Conservation (phyloP, 2,797 vertebrate genomes). For the Masticophis lateralis region DNA sequence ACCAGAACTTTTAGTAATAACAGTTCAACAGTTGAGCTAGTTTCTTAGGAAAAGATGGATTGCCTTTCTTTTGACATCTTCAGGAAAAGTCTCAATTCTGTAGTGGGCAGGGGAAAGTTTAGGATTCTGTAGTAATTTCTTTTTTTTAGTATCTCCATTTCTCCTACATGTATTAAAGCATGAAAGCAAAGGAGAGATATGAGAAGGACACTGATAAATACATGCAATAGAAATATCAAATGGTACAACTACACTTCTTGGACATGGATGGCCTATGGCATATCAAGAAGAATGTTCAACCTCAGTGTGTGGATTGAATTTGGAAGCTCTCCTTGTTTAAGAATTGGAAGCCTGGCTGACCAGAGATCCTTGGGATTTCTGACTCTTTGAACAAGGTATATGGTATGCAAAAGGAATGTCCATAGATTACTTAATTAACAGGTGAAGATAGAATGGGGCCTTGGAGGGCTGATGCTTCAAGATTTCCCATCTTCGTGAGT, state of each 20-base stretch:
- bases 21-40: background rate
- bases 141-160: background rate
- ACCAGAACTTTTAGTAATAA: background rate
- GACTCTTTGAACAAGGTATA: background rate
- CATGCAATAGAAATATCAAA: background rate
- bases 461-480: background rate
- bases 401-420: background rate
- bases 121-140: background rate
- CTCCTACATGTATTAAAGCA: background rate
- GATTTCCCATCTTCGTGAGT: background rate
- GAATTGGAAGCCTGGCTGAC: background rate
- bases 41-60: background rate
- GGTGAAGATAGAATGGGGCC: background rate
- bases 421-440: background rate
- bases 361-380: background rate
- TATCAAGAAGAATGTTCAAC: background rate
- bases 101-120: background rate
- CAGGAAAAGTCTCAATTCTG: background rate
- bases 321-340: background rate
- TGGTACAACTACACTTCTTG: background rate
- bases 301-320: background rate
- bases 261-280: background rate
- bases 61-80: background rate
- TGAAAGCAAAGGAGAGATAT: background rate
- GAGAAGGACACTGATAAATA: background rate